A percentile compares a stretch with the other conserved stretches of the same genome.
Conservation (phyloP, 1,140 invertebrate species). For the Caenorhabditis latens region DNA sequence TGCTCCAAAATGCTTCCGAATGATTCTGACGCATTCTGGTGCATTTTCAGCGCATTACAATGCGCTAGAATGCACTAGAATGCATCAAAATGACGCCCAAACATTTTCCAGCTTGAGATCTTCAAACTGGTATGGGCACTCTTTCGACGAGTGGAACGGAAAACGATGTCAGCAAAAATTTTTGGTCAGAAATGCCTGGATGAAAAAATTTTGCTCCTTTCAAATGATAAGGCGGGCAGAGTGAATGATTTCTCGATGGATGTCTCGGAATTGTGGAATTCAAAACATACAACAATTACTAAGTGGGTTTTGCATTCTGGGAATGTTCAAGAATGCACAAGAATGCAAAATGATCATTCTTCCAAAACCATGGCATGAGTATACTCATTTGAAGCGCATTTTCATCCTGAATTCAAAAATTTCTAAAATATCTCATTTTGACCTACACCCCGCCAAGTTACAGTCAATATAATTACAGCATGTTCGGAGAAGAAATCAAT, state of each 20-base stretch:
- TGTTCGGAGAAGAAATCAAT: too few species aligned
- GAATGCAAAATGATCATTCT: too few species aligned
- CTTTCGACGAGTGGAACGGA: background rate
- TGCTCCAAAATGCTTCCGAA: background rate
- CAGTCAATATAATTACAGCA: too few species aligned
- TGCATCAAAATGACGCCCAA: too few species aligned
- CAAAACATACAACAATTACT: background rate
- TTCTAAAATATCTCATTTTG: too few species aligned
- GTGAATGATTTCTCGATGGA: background rate
- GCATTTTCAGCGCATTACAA: background rate
- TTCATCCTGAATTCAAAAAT: too few species aligned
- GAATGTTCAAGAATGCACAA: too few species aligned
- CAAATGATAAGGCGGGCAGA: background rate
- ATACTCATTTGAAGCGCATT: too few species aligned
- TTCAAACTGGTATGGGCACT: constrained; percentile 35
- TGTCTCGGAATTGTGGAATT: background rate
- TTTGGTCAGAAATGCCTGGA: background rate
- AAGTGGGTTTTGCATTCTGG: too few species aligned
- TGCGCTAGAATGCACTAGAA: too few species aligned
- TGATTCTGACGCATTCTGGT: background rate
- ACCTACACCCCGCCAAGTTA: too few species aligned
- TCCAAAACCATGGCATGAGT: too few species aligned
- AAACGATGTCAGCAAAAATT: constrained; percentile 3
- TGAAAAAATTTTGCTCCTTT: constrained; percentile 1
- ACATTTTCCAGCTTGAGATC: background rate